Evolutionary conservation across 2,888 invertebrate species (phyloP), one percentile per base, ranked within the genome.

Genomic region (Anoncus sp.): DNA sequence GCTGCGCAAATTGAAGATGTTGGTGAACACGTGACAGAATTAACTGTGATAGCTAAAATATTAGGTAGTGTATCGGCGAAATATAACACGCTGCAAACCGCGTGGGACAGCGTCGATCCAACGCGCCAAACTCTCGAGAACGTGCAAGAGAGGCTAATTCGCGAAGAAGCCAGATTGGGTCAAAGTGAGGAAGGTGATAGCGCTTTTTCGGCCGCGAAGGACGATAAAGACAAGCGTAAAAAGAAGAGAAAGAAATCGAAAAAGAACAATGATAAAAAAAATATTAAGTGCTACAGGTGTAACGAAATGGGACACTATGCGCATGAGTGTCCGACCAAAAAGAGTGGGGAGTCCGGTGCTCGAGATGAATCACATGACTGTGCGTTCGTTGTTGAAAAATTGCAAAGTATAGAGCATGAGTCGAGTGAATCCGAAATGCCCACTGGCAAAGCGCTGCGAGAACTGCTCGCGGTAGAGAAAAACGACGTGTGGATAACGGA

Each of bases 401-500:
- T 18, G 27, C 47, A 10, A 38, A 57, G 40, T 14, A 53, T 10
- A 43, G 53, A 35, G 35, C 20, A 53, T 40, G 66, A 40, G 66
- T 12, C 40, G 22, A 20, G 60, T 22, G 49, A 49, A 27, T 20
- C 43, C 31, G 53, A 6, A 18, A 24, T 0, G 16, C 53, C 63
- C n/a, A 51, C 18, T 40, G n/a, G 65, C 31, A 18, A 59, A 1
- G 45, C 65, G 40, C 24, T 47, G 24, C 35, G 51, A 57, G 12
- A 60, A 31, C 12, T 63, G 24, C 35, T 72, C 12, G 22, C 47
- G 18, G 53, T 18, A 40, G 51, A 51, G 10, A 20, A 49, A 31
- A 12, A 60, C 16, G 81, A 81, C 12, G 49, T 66, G 18, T 81
- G 77, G 81, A 9, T 77, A 12, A 57, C 67, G 5, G 77, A 65